Evolutionary conservation across 2,797 vertebrate genomes (phyloP), one percentile per base, ranked within the genome.

Genomic region (Lithobates pipiens): DNA sequence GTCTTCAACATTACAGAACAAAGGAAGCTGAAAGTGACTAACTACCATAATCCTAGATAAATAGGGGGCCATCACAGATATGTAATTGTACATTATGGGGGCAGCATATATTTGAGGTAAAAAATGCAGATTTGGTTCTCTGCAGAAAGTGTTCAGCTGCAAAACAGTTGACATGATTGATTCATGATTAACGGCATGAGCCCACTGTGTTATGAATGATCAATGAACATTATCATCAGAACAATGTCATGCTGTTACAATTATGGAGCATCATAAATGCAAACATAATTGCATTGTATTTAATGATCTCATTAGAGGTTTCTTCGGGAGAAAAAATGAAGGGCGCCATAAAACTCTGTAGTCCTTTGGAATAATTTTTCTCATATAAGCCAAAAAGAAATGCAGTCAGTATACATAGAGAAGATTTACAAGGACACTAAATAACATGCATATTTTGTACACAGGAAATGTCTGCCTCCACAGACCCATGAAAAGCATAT

Each of bases 121-220:
- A 76, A 61, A 80, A 65, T 80, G 71, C 63, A 75, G 46, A 68
- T 79, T 78, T 78, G 63, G 29, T 65, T 78, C 69, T 79, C 76
- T 68, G 74, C 13, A 39, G 70, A 74, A 92, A 89, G 89, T 86
- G 89, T 90, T 90, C 89, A 91, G 63, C 89, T 91, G 87, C 88
- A 93, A 91, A 89, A 88, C 89, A 91, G 91, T 78, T 74, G 88
- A 92, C 89, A 91, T 92, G 89, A 90, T 89, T 90, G 89, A 89
- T 90, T 90, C 88, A 89, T 91, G 90, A 92, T 91, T 92, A 88
- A 88, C 88, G 89, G 88, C 77, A 71, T 88, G 76, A 93, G 82
- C 86, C 88, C 88, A 86, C 86, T 91, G 84, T 86, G 89, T 93
- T 93, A 91, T 91, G 91, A 93, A 93, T 92, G 91, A 94, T 92